A percentile compares a stretch with the other conserved stretches of the same genome.
Conservation (phyloP, 2,888 invertebrate genomes). For the Tiliacea aurago region DNA sequence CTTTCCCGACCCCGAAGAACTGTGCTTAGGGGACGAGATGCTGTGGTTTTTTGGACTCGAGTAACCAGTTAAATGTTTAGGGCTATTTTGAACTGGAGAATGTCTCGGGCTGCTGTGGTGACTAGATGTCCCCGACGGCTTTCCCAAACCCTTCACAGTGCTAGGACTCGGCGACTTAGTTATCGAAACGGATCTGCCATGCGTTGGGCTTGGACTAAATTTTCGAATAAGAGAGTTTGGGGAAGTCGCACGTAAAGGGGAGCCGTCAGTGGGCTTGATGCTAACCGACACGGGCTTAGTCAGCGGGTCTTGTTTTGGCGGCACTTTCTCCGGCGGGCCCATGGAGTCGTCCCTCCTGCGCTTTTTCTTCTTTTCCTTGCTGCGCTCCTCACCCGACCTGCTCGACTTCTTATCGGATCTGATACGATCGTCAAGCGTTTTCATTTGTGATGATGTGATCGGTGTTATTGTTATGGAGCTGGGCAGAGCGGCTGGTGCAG, state of each 20-base stretch:
- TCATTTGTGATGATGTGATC: slow-evolving; percentile 91
- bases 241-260: slow-evolving; percentile 92
- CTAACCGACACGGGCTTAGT: slow-evolving; percentile 94
- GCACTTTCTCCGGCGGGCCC: slow-evolving; percentile 96
- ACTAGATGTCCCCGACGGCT: slow-evolving; percentile 88
- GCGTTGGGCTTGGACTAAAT: slow-evolving; percentile 94
- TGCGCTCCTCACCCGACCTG: slow-evolving; percentile 85
- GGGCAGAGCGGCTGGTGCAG: slow-evolving; percentile 92
- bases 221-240: slow-evolving; percentile 92
- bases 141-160: slow-evolving; percentile 82
- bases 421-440: slow-evolving; percentile 85
- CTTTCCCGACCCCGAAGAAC: slow-evolving; percentile 94
- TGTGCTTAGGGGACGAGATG: slow-evolving; percentile 95
- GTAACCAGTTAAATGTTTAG: slow-evolving; percentile 93
- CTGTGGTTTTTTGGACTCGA: slow-evolving; percentile 95
- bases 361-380: slow-evolving; percentile 94
- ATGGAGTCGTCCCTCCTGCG: slow-evolving; percentile 94
- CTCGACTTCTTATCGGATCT: slow-evolving; percentile 87
- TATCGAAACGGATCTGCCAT: slow-evolving; percentile 91
- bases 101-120: slow-evolving; percentile 93
- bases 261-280: slow-evolving; percentile 92
- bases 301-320: slow-evolving; percentile 93
- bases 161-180: slow-evolving; percentile 91
- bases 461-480: slow-evolving; percentile 97
- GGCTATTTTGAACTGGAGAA: slow-evolving; percentile 94